Evolutionary conservation across 2,797 vertebrate species (phyloP), one percentile per base, ranked within the genome.

Genomic region (Oryzias dopingdopingensis): DNA sequence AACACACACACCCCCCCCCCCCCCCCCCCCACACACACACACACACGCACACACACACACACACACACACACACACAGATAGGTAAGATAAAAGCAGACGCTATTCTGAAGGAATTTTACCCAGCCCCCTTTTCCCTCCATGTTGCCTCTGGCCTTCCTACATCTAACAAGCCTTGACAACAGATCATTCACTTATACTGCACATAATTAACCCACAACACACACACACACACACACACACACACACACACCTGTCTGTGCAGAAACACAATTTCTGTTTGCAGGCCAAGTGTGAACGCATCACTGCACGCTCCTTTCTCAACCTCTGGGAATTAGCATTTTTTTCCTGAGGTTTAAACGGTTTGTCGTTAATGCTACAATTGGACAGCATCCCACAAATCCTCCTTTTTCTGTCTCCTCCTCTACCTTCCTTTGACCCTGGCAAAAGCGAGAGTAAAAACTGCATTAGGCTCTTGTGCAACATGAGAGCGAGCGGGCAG

Each of bases 81-180:
- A 81, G 86, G 84, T 82, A 82, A 91, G 89, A 92, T 92, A 92
- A 92, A 91, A 88, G 86, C 80, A 86, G 84, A 89, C 77, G 81
- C 84, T 89, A 85, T 85, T 90, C 73, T 77, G 83, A 91, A 92
- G 88, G 93, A 93, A 93, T 93, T 92, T 77, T 80, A 70, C 70
- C 73, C 69, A 75, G 56, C 81, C 85, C 76, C 80, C 80, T 71
- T 64, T 74, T 54, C 59, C 64, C 67, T 63, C 72, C 80, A 71
- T 49, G 45, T 90, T 82, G 89, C 92, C 91, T 90, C 84, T 76
- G 86, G 92, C 88, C 83, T 86, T 87, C 84, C 72, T 82, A 87
- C 83, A 87, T 83, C 87, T 90, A 88, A 90, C 85, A 88, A 88
- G 81, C 80, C 86, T 87, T 91, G 88, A 91, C 85, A 89, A 89